Conservation (phyloP, 2,888 invertebrate species). For the Antheraea yamamai region DNA sequence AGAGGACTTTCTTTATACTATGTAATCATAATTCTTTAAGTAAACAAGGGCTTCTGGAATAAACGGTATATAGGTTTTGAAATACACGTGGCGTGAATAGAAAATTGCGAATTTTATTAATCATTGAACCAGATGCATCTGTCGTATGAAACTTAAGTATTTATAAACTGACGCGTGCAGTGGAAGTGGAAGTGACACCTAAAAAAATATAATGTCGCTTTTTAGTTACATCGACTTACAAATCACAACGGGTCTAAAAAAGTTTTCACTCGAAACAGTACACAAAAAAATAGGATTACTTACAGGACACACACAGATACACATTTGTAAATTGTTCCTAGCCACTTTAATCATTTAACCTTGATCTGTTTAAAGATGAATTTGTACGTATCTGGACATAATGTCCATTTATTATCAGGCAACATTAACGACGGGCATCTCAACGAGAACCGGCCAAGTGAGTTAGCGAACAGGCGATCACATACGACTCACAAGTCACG, state of each 20-base stretch:
- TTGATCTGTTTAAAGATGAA: not conserved
- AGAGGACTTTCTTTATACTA: no score
- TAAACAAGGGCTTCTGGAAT: not conserved
- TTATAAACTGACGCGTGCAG: no score
- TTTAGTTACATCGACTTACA: no score
- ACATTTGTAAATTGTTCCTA: not conserved
- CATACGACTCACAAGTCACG: slow-evolving; percentile 11
- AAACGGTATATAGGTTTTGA: not conserved
- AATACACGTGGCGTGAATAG: not conserved
- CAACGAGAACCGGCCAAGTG: slow-evolving; percentile 22
- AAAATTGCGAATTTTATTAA: not conserved
- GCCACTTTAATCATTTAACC: not conserved
- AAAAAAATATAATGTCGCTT: no score
- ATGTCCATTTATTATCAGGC: slow-evolving; percentile 14
- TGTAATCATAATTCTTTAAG: not conserved
- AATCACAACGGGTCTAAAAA: no score
- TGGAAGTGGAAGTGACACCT: no score
- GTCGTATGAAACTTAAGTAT: no score
- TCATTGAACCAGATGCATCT: no score
- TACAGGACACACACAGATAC: not conserved
- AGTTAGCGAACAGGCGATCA: slow-evolving; percentile 16
- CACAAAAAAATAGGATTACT: no score
- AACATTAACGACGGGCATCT: slow-evolving; percentile 16
- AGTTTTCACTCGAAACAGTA: no score
- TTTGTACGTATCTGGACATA: not conserved